Evolutionary conservation across 1,140 invertebrate species (phyloP), one percentile per base, ranked within the genome.

Genomic region (Tetragnatha versicolor): DNA sequence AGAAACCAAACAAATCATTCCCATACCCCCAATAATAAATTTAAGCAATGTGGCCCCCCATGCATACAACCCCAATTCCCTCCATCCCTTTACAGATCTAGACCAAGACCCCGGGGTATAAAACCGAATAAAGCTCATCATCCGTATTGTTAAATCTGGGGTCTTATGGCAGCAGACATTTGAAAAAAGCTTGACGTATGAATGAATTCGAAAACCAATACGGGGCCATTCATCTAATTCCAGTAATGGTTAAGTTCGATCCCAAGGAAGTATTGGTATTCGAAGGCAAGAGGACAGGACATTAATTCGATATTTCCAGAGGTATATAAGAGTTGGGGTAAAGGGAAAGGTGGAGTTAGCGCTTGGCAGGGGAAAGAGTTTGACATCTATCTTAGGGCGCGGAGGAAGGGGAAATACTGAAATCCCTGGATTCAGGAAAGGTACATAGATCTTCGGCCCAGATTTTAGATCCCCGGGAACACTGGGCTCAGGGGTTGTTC

Each of bases 311-410:
- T 53, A 42, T 70, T 49, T n/a, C n/a, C n/a, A n/a, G n/a, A n/a
- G n/a, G n/a, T n/a, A n/a, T n/a, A n/a, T n/a, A n/a, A n/a, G n/a
- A n/a, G n/a, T n/a, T n/a, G n/a, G n/a, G n/a, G n/a, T n/a, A n/a
- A n/a, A 77, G 37, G 58, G 60, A 77, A 77, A 53, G 73, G 60
- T 65, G 61, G 73, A 77, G 73, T 77, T 77, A 75, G 72, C 42
- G 27, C 45, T 22, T 75, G 72, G 60, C 73, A 66, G 73, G 31
- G 60, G 73, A 77, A 77, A 77, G 73, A 77, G 60, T 77, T 77
- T 65, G 73, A 77, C 73, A 77, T 77, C 73, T 77, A 77, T 77
- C 73, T 77, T 77, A 61, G 61, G 45, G 53, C 25, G n/a, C 33
- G 31, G 61, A 20, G 25, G 66, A 61, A 66, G 55, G 39, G 69